Percentiles rank a stretch among this genome's conserved stretches.
phyloP scores from a whole-genome alignment of 2,113 vertebrate species.

The Ammodytes dubius region DNA sequence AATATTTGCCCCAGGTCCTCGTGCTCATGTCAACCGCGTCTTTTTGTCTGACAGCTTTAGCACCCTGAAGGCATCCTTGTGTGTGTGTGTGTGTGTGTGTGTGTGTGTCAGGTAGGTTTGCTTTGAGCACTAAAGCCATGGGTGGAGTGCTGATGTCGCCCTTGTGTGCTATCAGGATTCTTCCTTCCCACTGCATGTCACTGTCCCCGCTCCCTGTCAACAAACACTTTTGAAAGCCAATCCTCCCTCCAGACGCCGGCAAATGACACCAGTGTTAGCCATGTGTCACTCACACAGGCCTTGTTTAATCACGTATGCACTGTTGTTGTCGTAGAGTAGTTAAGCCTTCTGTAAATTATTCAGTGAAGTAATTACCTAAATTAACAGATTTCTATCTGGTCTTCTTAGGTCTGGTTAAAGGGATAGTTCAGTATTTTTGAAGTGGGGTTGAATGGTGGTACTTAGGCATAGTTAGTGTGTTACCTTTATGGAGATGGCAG shows the following conservation, averaged over 20 bases:
- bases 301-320: slow-evolving; percentile 15
- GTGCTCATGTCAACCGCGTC: slow-evolving; percentile 2
- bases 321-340: not conserved
- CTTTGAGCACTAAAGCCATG: slow-evolving; percentile 29
- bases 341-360: slow-evolving; percentile 18
- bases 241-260: slow-evolving; percentile 22
- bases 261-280: slow-evolving; percentile 26
- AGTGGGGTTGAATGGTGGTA: no score
- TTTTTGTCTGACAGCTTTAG: slow-evolving; percentile 42
- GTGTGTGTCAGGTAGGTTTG: slow-evolving; percentile 46
- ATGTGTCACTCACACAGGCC: slow-evolving; percentile 22
- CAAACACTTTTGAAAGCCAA: slow-evolving; percentile 48
- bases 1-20: slow-evolving; percentile 60
- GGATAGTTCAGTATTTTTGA: no score
- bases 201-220: slow-evolving; percentile 43
- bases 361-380: slow-evolving; percentile 10
- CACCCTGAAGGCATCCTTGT: slow-evolving; percentile 27
- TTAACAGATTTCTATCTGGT: slow-evolving; percentile 7
- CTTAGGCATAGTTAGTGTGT: no score
- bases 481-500: no score
- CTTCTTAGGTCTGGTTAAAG: no score
- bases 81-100: not conserved
- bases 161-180: slow-evolving; percentile 12
- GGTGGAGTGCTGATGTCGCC: slow-evolving; percentile 16
- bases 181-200: slow-evolving; percentile 34